Evolutionary conservation across 1,140 invertebrate genomes (phyloP).

Genomic region (Anadara kagoshimensis): DNA sequence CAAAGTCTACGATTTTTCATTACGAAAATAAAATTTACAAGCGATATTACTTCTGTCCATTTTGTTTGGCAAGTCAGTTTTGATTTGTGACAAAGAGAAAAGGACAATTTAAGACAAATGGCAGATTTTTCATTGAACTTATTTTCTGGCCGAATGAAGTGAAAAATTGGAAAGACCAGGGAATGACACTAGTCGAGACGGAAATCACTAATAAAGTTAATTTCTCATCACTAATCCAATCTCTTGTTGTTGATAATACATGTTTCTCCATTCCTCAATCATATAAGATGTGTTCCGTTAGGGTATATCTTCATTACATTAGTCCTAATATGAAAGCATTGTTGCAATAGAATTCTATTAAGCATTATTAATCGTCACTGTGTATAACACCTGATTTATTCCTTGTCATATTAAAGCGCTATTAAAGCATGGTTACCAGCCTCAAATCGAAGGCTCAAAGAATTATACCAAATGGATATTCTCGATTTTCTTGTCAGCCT

Average conservation of each 20-base stretch:
- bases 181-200: slow-evolving; percentile 30
- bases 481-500: slow-evolving; percentile 12
- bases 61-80: no score
- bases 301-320: slow-evolving; percentile 20
- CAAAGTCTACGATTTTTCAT: no score
- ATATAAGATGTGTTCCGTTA: slow-evolving; percentile 15
- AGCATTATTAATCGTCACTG: slow-evolving; percentile 26
- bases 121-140: no score
- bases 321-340: slow-evolving; percentile 16
- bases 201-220: slow-evolving; percentile 44
- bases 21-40: no score
- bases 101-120: no score
- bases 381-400: slow-evolving; percentile 30
- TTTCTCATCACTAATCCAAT: slow-evolving; percentile 35
- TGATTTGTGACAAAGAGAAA: no score
- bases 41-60: no score
- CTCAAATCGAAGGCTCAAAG: slow-evolving; percentile 29
- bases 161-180: slow-evolving; percentile 38
- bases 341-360: slow-evolving; percentile 28
- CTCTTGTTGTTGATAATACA: slow-evolving; percentile 9
- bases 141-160: slow-evolving; percentile 42
- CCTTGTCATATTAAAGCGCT: slow-evolving; percentile 31
- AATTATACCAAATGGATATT: slow-evolving; percentile 26
- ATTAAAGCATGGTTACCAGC: slow-evolving; percentile 18
- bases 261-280: slow-evolving; percentile 18